These are phyloP conservation scores for Australoheros facetus DNA, from an alignment of 2,797 vertebrate genomes.

Conservation along the genomic window DNA sequence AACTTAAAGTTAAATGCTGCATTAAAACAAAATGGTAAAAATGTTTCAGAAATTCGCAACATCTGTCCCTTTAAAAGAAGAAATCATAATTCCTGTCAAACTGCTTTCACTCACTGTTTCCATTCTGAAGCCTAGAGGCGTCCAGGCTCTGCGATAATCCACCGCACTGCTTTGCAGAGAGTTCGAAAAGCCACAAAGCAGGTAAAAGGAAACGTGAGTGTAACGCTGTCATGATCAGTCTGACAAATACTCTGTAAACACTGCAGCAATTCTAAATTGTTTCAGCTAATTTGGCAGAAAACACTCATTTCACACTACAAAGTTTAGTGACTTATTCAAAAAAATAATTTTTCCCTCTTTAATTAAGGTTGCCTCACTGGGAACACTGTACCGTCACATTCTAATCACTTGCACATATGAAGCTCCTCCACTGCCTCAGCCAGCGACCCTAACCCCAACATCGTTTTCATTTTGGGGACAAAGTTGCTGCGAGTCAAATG, in stretches of 20 bases:
- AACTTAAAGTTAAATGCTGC: not conserved
- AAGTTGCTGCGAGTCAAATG: not conserved
- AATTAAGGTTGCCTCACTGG: not conserved
- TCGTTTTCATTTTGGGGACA: not conserved
- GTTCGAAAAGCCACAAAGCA: not conserved
- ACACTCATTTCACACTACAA: not conserved
- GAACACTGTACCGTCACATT: not conserved
- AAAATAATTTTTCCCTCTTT: not conserved
- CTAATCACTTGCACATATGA: not conserved
- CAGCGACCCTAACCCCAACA: not conserved
- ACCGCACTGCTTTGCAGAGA: not conserved
- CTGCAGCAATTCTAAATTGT: not conserved
- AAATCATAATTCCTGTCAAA: not conserved
- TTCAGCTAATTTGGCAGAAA: not conserved
- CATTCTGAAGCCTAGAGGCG: not conserved
- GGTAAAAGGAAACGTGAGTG: not conserved
- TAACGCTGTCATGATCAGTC: not conserved
- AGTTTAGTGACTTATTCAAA: not conserved
- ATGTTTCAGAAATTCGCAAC: not conserved
- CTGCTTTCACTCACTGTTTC: not conserved
- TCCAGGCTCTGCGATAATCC: not conserved
- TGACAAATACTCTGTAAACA: not conserved
- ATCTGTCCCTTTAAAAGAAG: not conserved
- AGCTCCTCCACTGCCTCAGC: not conserved
- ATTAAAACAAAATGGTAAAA: not conserved